Base-by-base conservation (phyloP, 2,797 vertebrate genomes). In the Pipistrellus nathusii region DNA sequence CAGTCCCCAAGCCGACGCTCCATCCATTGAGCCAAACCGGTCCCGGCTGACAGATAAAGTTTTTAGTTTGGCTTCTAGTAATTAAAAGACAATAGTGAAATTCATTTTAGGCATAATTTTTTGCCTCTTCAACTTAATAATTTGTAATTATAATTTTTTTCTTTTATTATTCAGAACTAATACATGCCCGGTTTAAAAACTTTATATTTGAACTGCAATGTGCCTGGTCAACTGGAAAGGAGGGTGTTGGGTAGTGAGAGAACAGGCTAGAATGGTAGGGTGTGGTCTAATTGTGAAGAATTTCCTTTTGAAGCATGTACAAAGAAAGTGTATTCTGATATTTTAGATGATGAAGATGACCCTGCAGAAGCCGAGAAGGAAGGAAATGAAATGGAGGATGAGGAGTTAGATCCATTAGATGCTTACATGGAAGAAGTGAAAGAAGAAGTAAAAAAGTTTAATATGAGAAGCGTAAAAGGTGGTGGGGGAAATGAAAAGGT, bases 391-490 rank as follows among this genome's bases (percentile, higher is more conserved):
- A 98, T 98, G 92, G 99, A 99, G 5, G 99, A 98, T 81, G 99
- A 99, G 21, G 99, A 99, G 55, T 97, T 99, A 59, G 99, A 99
- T 97, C 99, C 99, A 53, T 97, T 99, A 93, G 99, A 99, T 89
- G 99, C 99, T 30, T 99, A 99, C 95, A 99, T 99, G 99, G 99
- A 99, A 98, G 99, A 99, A 98, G 99, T 99, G 76, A 99, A 99
- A 95, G 99, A 99, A 97, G 99, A 99, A 96, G 99, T 99, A 73
- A 99, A 99, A 98, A 99, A 99, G 97, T 99, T 99, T 97, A 99
- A 99, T 98, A 99, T 99, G 98, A 99, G 99, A 93, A 99, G 98
- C 93, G 98, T 99, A 96, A 99, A 98, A 98, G 99, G 99, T 94
- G 98, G 98, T 97, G 99, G 99, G 46, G 98, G 98, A 88, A 99